Percentiles rank a stretch among this genome's conserved stretches.
These are phyloP conservation scores for Parasteatoda lunata DNA, from an alignment of 2,888 invertebrate species.

Conservation along the genomic window DNA sequence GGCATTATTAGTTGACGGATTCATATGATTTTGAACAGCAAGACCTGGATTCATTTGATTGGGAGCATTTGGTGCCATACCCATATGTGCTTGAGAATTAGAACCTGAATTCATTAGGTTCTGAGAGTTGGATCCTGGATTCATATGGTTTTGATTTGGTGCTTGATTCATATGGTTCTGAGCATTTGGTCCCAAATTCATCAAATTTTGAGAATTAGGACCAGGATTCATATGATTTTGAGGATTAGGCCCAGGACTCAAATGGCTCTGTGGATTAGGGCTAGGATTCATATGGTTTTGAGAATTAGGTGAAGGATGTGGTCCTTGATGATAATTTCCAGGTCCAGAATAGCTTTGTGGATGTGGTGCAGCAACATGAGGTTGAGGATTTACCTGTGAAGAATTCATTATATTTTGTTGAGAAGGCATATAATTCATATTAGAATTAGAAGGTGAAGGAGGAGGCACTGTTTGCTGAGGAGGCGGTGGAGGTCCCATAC, in stretches of 20 bases:
- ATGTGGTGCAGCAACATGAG: conserved; percentile 33
- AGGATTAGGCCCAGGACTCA: conserved; percentile 42
- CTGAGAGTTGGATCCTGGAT: conserved; percentile 4
- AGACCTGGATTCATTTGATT: conserved; percentile 11
- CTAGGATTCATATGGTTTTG: conserved; percentile 38
- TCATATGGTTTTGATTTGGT: conserved; percentile 27
- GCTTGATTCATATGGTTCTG: background rate
- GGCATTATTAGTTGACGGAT: background rate
- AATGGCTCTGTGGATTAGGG: conserved; percentile 19
- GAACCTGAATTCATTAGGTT: too few species aligned
- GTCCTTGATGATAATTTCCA: conserved; percentile 46
- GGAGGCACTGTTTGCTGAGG: conserved; percentile 61
- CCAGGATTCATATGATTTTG: conserved; percentile 24
- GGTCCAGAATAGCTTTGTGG: conserved; percentile 55
- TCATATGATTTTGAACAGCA: conserved; percentile 29
- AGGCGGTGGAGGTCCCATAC: conserved; percentile 69
- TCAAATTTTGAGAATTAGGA: conserved; percentile 31
- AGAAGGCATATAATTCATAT: conserved; percentile 60
- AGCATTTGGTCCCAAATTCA: conserved; percentile 14
- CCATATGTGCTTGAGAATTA: too few species aligned
- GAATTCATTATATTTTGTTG: conserved; percentile 50
- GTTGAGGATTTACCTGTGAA: conserved; percentile 55
- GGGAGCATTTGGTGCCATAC: too few species aligned
- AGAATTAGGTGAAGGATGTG: conserved; percentile 27
- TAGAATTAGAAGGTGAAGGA: conserved; percentile 55